phyloP scores from a whole-genome alignment of 2,888 invertebrate genomes.

The Azorinus chamasolen region DNA sequence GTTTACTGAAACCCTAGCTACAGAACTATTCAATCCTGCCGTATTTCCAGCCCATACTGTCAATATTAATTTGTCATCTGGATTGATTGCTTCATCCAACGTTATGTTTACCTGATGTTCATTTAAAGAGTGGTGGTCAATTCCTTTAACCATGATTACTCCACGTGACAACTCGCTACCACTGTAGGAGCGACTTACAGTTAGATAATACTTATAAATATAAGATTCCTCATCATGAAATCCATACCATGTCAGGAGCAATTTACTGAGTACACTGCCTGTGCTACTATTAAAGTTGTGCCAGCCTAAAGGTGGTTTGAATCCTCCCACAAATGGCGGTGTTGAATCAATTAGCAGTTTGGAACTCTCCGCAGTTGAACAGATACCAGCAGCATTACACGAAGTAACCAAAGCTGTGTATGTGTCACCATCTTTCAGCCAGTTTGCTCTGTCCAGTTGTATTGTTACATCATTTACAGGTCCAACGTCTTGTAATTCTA shows the following conservation, averaged over 20 bases:
- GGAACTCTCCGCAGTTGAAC: slow-evolving; percentile 48
- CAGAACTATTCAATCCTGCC: slow-evolving; percentile 50
- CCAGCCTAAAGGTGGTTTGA: slow-evolving; percentile 58
- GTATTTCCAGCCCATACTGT: slow-evolving; percentile 63
- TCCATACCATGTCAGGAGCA: slow-evolving; percentile 66
- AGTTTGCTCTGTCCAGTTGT: slow-evolving; percentile 27
- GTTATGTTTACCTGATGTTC: slow-evolving; percentile 19
- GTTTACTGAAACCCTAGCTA: slow-evolving; percentile 23
- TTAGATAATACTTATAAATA: slow-evolving; percentile 52
- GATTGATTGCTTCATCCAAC: slow-evolving; percentile 1
- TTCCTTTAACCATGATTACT: neutral
- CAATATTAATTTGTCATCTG: slow-evolving; percentile 49
- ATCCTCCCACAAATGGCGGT: slow-evolving; percentile 71
- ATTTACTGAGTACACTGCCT: neutral
- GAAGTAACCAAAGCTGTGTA: slow-evolving; percentile 55
- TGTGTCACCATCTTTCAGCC: slow-evolving; percentile 58
- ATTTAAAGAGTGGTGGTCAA: neutral
- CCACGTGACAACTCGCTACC: slow-evolving; percentile 54
- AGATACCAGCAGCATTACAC: slow-evolving; percentile 67
- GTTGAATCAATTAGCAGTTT: slow-evolving; percentile 66
- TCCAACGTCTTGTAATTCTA: slow-evolving; percentile 46
- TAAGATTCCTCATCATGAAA: slow-evolving; percentile 65
- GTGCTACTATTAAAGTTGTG: slow-evolving; percentile 1
- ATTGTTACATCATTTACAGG: slow-evolving; percentile 44
- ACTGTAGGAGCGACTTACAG: slow-evolving; percentile 48